Evolutionary conservation across 2,888 invertebrate species (phyloP).

Genomic region (Cenopis cana): DNA sequence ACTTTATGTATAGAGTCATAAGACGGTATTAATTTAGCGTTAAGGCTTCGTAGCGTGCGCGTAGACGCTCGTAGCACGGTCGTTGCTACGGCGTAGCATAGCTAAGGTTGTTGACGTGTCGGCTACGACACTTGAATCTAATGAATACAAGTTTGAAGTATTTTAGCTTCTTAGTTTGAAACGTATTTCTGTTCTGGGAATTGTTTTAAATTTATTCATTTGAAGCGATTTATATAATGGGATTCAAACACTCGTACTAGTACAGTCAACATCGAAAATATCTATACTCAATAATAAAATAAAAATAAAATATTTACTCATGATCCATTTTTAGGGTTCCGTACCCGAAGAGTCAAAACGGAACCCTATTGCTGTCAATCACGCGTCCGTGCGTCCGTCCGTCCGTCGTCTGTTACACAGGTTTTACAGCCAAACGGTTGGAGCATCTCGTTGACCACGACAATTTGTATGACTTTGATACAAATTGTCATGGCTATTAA

Average conservation of each 20-base stretch:
- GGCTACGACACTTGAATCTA: conserved; percentile 5
- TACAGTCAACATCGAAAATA: too few relatives aligned
- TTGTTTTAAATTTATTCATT: not conserved
- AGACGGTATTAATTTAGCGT: not conserved
- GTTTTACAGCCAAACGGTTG: too few relatives aligned
- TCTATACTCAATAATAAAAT: too few relatives aligned
- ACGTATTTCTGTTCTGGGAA: conserved; percentile 1
- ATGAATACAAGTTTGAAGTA: not conserved
- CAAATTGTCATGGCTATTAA: too few relatives aligned
- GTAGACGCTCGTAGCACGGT: conserved; percentile 36
- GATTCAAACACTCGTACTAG: not conserved
- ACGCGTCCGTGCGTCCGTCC: too few relatives aligned
- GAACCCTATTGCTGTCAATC: too few relatives aligned
- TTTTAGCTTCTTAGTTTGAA: not conserved
- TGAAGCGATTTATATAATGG: not conserved
- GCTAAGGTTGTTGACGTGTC: conserved; percentile 29
- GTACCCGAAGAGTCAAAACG: too few relatives aligned
- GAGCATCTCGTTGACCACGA: too few relatives aligned
- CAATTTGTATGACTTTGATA: too few relatives aligned
- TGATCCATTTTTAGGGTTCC: too few relatives aligned
- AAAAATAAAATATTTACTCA: too few relatives aligned
- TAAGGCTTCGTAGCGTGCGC: conserved; percentile 23
- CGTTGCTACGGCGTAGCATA: conserved; percentile 38
- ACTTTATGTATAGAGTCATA: conserved; percentile 3
- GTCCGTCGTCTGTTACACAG: too few relatives aligned